Base-by-base conservation (phyloP, 2,113 vertebrate species). In the Ictalurus punctatus region DNA sequence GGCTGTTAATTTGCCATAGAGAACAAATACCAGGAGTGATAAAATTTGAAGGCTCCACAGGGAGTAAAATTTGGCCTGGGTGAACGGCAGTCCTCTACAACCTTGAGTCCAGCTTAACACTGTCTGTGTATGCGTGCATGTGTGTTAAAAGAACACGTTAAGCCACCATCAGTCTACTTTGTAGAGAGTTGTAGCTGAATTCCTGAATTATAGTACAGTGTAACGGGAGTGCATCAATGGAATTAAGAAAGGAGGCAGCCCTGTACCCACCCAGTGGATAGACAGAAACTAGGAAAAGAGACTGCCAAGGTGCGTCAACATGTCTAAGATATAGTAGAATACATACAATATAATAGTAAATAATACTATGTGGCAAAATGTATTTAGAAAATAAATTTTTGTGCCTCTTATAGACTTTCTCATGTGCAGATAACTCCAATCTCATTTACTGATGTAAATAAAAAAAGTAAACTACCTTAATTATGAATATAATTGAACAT, bases 11-110 rank as follows among this genome's bases (percentile, higher is more conserved):
- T 98, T 97, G 96, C 97, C 96, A 96, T 95, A 95, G 97, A 97
- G 98, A 97, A 98, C 98, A 99, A 99, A 99, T 99, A 98, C 97
- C 97, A 96, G 96, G 96, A 97, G 97, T 96, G 96, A 98, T 99
- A 97, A 99, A 98, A 97, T 97, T 95, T 97, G 95, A 99, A 97
- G 96, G 96, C 97, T 97, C 97, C 97, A 97, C 95, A 94, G 97
- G 97, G 97, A 97, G 96, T 97, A 96, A 94, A 94, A 96, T 86
- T 67, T 82, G 91, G 89, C 87, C 89, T 90, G 93, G 95, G 93
- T 94, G 95, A 96, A 96, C 95, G 95, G 94, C 91, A 96, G 96
- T 96, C 96, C 96, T 96, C 94, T 94, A 95, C 98, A 98, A 99
- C 97, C 97, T 98, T 99, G 97, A 97, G 95, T 95, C 91, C 91